Base-by-base conservation (phyloP, 2,113 vertebrate genomes). In the Prolemur simus region DNA sequence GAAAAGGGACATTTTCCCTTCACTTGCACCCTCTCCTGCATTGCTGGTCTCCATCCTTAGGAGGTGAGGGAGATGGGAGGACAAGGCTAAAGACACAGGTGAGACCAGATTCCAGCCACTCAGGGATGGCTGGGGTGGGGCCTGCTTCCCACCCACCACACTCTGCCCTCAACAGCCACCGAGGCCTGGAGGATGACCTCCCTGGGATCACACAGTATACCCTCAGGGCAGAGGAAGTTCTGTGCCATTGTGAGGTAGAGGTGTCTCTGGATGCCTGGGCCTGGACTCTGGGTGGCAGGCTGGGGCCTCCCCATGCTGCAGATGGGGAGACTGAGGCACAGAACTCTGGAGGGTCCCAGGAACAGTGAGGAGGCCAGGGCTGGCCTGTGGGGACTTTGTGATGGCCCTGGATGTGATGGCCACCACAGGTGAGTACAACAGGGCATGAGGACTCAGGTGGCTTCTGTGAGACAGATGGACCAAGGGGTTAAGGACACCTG, bases 321-420 rank as follows among this genome's bases (percentile, higher is more conserved):
- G 71, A 12, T 6, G 64, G 10, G 42, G 45, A 56, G n/a, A 64
- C 0, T 56, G 0, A 25, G 23, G n/a, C 6, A 2, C 5, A 4
- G 76, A 60, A 9, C 58, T 76, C 66, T 69, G 18, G 23, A n/a
- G 21, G 25, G 20, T 66, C 77, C 34, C 25, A 39, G 95, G 7
- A 15, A 74, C 2, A 0, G 56, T 5, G 3, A 1, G 32, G 34
- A 49, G 45, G 63, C 18, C 4, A 6, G 63, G 6, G 17, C 34
- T 73, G 45, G 45, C 39, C 12, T 18, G 23, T 73, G 60, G 63
- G 63, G 58, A 15, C n/a, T 13, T 34, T 29, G 25, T 37, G 27
- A 52, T 71, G 49, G 21, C 49, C 56, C 29, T 71, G 9, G 58
- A 14, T 47, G 34, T 6, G 27, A 1, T 49, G 32, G 7, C 21